These are phyloP conservation scores for Caenorhabditis zanzibari DNA, from an alignment of 2,888 invertebrate genomes.

Conservation along the genomic window DNA sequence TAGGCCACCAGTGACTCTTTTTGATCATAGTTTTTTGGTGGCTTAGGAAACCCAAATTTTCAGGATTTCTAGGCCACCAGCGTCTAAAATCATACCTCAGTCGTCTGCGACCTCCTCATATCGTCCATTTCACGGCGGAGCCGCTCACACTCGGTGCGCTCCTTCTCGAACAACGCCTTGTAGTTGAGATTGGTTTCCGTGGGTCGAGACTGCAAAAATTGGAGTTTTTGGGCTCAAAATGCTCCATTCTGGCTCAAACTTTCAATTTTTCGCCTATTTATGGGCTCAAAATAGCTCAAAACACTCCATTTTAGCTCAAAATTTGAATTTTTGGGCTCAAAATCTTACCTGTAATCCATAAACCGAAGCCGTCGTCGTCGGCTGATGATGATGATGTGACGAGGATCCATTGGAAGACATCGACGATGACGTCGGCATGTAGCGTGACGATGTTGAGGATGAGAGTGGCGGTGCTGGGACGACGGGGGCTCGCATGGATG, in stretches of 20 bases:
- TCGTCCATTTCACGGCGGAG: constrained; percentile 77
- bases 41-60: background rate
- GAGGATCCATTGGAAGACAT: constrained; percentile 56
- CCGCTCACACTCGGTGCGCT: constrained; percentile 77
- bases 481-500: constrained; percentile 38
- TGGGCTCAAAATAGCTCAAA: too few relatives aligned
- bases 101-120: constrained; percentile 57
- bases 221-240: background rate
- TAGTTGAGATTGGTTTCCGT: constrained; percentile 75
- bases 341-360: constrained; percentile 57
- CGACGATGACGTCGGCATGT: constrained; percentile 52
- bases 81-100: constrained; percentile 57
- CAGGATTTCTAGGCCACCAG: background rate
- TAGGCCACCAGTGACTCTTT: too few relatives aligned
- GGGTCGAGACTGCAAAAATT: constrained; percentile 58
- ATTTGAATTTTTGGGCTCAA: background rate
- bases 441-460: constrained; percentile 19
- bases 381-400: too few relatives aligned
- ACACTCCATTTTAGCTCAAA: too few relatives aligned
- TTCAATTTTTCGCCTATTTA: too few relatives aligned
- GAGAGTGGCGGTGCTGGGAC: too few relatives aligned
- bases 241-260: too few relatives aligned
- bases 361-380: constrained; percentile 10
- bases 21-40: background rate
- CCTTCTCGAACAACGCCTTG: constrained; percentile 80